Evolutionary conservation across 92 coral and sea anemone genomes (phyloP), one percentile per base, ranked within the genome.

Genomic region (Parazoanthus darwini): DNA sequence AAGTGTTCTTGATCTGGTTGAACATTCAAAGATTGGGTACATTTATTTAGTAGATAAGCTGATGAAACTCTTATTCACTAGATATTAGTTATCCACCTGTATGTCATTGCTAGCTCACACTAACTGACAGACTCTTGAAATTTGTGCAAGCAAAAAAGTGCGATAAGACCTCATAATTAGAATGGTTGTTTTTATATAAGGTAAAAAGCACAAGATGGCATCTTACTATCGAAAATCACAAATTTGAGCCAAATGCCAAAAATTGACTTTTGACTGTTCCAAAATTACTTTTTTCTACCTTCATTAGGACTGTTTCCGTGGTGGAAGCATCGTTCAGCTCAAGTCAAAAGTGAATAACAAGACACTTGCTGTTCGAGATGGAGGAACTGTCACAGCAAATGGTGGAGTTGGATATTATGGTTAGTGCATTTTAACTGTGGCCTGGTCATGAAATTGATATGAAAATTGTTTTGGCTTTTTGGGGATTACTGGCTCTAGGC

Each of bases 391-490:
- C 0, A 77, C 29, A 36, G 87, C 88, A 13, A 90, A 89, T 81
- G 94, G 92, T 1, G 22, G 80, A 0, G 82, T 92, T 20, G 94
- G 94, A 20, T 92, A 86, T 73, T 92, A 92, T 89, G 94, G 94
- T 92, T 74, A 38, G 81, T 77, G 9, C 42, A 1, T 6, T 81
- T 1, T 23, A 25, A 33, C 13, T 63, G 70, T 8, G 22, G 70
- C 3, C 15, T 63, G 70, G 11, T 18, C 33, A 29, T 29, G 33
- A 29, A 29, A 22, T 63, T 44, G 50, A 2, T 6, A 44, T 44
- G 6, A 44, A 44, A 3, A 1, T 0, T 44, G 2, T 44, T 44
- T 29, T 29, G 33, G 33, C 33, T 29, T 29, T 29, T 29, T 29
- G 33, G 33, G 33, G 33, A 51, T 14, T 10, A 9, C 51, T 46